These are phyloP conservation scores for Heliconius hewitsoni DNA, from an alignment of 1,140 invertebrate species.

Conservation along the genomic window DNA sequence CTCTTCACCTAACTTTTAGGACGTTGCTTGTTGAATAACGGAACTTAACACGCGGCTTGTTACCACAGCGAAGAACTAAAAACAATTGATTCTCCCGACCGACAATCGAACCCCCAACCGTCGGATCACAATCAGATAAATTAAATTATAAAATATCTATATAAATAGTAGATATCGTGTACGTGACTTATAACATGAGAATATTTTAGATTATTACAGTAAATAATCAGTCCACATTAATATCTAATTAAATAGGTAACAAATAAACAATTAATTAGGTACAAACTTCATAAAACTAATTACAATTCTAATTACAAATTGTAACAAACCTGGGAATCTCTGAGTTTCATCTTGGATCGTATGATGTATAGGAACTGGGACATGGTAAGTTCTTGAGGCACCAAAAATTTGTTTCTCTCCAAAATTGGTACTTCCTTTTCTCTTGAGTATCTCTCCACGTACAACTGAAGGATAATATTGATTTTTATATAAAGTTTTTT, in stretches of 20 bases:
- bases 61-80: too few relatives aligned
- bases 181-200: background rate
- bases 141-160: too few relatives aligned
- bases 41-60: too few relatives aligned
- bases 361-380: constrained; percentile 85
- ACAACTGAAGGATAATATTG: constrained; percentile 80
- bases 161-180: background rate
- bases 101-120: too few relatives aligned
- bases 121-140: too few relatives aligned
- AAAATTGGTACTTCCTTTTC: constrained; percentile 85
- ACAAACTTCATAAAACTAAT: constrained; percentile 24
- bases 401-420: constrained; percentile 88
- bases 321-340: constrained; percentile 63
- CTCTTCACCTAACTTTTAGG: too few relatives aligned
- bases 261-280: constrained; percentile 3
- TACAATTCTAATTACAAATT: constrained; percentile 6
- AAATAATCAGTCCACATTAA: background rate
- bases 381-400: constrained; percentile 89
- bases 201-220: background rate
- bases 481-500: background rate
- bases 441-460: constrained; percentile 85
- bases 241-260: background rate
- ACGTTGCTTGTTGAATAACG: too few relatives aligned
- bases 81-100: too few relatives aligned
- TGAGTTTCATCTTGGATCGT: constrained; percentile 72